A percentile compares a stretch with the other conserved stretches of the same genome.
These are phyloP conservation scores for Anolis apletophallus DNA, from an alignment of 2,797 vertebrate species.

Conservation along the genomic window DNA sequence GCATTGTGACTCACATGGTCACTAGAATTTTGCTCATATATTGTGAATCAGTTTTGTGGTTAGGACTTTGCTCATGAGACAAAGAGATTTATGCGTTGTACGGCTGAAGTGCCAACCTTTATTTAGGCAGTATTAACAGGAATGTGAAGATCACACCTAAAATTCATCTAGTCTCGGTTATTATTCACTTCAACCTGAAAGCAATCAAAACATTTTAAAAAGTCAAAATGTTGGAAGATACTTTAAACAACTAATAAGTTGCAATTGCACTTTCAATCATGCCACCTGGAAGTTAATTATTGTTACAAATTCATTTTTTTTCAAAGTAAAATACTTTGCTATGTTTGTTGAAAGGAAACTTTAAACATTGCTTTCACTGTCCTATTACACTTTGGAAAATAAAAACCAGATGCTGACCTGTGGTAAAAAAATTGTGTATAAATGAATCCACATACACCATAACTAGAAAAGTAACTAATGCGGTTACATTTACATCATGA, in stretches of 20 bases:
- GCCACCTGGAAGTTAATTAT: neutral
- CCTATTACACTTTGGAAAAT: neutral
- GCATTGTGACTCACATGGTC: constrained; percentile 2
- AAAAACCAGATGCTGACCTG: neutral
- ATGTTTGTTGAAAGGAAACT: neutral
- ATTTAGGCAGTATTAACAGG: neutral
- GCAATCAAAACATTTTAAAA: neutral
- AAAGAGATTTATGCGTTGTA: neutral
- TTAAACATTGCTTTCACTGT: neutral
- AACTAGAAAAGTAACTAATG: neutral
- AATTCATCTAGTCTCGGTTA: neutral
- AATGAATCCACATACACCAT: neutral
- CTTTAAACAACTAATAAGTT: neutral
- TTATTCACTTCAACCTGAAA: neutral
- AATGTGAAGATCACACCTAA: constrained; percentile 1
- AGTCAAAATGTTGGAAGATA: neutral
- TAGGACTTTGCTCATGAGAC: neutral
- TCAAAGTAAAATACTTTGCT: neutral
- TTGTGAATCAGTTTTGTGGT: constrained; percentile 13
- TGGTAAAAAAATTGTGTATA: neutral
- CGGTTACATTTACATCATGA: neutral
- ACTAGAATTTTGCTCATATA: constrained; percentile 8
- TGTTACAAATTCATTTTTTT: neutral
- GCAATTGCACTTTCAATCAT: neutral
- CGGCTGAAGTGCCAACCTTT: neutral